A percentile compares a stretch with the other conserved stretches of the same genome.
phyloP scores from a whole-genome alignment of 2,888 invertebrate genomes.

The Drosophila falleni region DNA sequence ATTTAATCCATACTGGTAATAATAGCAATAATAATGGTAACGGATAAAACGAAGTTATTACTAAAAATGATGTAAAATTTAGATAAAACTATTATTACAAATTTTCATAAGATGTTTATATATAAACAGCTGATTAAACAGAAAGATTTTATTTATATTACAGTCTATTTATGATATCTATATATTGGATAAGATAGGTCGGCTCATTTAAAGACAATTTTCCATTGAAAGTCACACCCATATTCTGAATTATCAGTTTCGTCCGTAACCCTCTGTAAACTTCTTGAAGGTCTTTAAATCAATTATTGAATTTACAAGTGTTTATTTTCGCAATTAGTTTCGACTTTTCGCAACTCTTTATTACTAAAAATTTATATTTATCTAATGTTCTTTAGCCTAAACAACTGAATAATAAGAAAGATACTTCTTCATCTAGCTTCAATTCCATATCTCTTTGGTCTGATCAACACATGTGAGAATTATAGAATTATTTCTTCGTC shows the following conservation, averaged over 20 bases:
- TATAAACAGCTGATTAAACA: not conserved
- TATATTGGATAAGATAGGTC: slow-evolving; percentile 27
- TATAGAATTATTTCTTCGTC: slow-evolving; percentile 50
- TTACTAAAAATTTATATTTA: slow-evolving; percentile 17
- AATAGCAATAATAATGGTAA: no score
- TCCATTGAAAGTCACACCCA: slow-evolving; percentile 41
- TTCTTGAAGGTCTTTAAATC: slow-evolving; percentile 23
- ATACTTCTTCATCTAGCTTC: not conserved
- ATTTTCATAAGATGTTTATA: not conserved
- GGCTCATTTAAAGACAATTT: slow-evolving; percentile 26
- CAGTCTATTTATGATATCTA: slow-evolving; percentile 5
- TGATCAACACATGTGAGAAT: slow-evolving; percentile 47
- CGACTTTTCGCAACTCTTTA: slow-evolving; percentile 40
- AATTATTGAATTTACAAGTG: slow-evolving; percentile 2
- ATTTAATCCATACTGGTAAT: not conserved
- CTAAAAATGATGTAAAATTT: not conserved
- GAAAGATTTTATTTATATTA: not conserved
- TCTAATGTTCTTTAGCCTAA: slow-evolving; percentile 6
- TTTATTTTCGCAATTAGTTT: slow-evolving; percentile 42
- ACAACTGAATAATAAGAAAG: not conserved
- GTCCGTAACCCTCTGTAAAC: not conserved
- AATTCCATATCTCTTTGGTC: slow-evolving; percentile 4
- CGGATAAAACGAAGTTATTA: not conserved
- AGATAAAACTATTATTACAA: not conserved
- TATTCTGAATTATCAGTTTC: slow-evolving; percentile 14